phyloP scores from a whole-genome alignment of 2,888 invertebrate genomes.

The Phlogophora meticulosa region DNA sequence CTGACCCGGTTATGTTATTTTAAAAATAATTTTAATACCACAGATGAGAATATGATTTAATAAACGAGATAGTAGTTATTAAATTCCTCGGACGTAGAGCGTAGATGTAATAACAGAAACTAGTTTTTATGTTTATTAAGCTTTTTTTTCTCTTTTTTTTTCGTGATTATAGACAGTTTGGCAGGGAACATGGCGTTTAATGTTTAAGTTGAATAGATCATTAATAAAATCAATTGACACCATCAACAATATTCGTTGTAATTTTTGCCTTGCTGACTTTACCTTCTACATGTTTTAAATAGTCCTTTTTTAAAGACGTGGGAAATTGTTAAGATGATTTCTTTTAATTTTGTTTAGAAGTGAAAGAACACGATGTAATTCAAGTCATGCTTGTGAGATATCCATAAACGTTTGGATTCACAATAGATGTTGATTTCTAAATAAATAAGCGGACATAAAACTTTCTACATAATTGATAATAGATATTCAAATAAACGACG shows the following conservation, averaged over 20 bases:
- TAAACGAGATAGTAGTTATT: constrained; percentile 42
- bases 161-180: constrained; percentile 36
- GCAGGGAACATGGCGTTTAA: constrained; percentile 22
- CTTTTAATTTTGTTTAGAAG: constrained; percentile 9
- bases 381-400: constrained; percentile 34
- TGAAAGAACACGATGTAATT: constrained; percentile 15
- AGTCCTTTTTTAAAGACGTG: constrained; percentile 5
- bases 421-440: constrained; percentile 56
- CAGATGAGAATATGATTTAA: constrained; percentile 36
- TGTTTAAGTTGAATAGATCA: constrained; percentile 30
- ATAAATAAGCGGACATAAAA: constrained; percentile 30
- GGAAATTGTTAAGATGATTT: neutral
- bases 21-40: constrained; percentile 27
- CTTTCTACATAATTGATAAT: constrained; percentile 54
- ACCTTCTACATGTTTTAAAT: constrained; percentile 11
- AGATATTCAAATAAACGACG: constrained; percentile 54
- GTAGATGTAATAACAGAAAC: constrained; percentile 38
- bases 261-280: constrained; percentile 12
- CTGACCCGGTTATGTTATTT: constrained; percentile 38
- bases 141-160: constrained; percentile 18
- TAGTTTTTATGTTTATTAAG: constrained; percentile 20
- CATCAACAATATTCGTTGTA: constrained; percentile 17
- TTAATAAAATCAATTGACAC: constrained; percentile 35
- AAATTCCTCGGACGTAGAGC: constrained; percentile 31
- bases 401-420: constrained; percentile 22